phyloP scores from a whole-genome alignment of 1,140 invertebrate species.

The Trichoplusia ni region DNA sequence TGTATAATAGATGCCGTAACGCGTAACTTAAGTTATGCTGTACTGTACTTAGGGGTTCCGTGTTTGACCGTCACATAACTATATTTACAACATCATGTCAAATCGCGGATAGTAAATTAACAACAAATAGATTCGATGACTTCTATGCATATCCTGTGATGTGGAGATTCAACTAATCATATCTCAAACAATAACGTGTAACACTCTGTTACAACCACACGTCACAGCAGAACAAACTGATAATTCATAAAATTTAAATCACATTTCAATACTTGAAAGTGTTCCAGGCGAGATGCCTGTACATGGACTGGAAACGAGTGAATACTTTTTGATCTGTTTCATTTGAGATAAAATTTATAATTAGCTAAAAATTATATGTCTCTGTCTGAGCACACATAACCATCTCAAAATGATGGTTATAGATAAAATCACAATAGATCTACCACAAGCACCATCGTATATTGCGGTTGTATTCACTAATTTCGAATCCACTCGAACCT shows the following conservation, averaged over 20 bases:
- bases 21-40: slow-evolving; percentile 34
- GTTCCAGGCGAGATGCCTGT: slow-evolving; percentile 27
- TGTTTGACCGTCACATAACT: slow-evolving; percentile 19
- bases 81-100: slow-evolving; percentile 32
- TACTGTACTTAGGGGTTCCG: slow-evolving; percentile 31
- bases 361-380: neutral
- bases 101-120: slow-evolving; percentile 19
- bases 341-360: neutral
- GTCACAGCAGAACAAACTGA: slow-evolving; percentile 34
- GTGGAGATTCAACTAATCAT: slow-evolving; percentile 40
- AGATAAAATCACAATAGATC: slow-evolving; percentile 1
- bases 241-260: slow-evolving; percentile 45
- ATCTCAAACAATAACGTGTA: slow-evolving; percentile 29
- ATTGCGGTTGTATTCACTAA: slow-evolving; percentile 34
- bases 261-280: slow-evolving; percentile 47
- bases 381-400: neutral
- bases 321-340: slow-evolving; percentile 20
- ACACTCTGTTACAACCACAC: slow-evolving; percentile 28
- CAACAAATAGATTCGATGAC: slow-evolving; percentile 27
- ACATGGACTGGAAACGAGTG: slow-evolving; percentile 30
- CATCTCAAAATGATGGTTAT: neutral
- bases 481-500: slow-evolving; percentile 38
- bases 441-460: slow-evolving; percentile 16
- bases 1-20: slow-evolving; percentile 47
- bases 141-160: slow-evolving; percentile 2